Conservation (phyloP, 2,888 invertebrate genomes). For the Meteorus cinctellus region DNA sequence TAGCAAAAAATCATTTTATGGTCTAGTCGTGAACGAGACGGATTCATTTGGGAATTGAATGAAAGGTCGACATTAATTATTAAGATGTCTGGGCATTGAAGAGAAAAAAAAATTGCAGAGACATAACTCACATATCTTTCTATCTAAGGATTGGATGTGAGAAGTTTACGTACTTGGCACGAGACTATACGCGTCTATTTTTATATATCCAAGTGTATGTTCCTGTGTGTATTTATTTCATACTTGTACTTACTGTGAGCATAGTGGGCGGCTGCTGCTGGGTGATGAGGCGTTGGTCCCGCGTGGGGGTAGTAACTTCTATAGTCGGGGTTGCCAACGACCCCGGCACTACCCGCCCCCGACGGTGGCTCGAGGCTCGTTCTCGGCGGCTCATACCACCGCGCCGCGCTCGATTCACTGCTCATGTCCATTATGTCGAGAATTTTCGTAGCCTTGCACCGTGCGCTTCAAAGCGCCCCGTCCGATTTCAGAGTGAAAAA, state of each 20-base stretch:
- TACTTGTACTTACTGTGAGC: conserved; percentile 69
- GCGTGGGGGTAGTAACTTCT: conserved; percentile 71
- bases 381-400: conserved; percentile 72
- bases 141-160: background rate
- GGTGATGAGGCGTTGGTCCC: conserved; percentile 70
- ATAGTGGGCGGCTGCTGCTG: conserved; percentile 70
- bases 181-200: too few relatives aligned
- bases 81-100: conserved; percentile 17
- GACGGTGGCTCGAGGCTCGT: conserved; percentile 67
- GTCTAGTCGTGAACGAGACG: conserved; percentile 36
- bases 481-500: conserved; percentile 25
- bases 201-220: conserved; percentile 1
- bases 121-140: background rate
- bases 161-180: background rate
- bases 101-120: background rate
- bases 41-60: conserved; percentile 33
- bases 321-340: conserved; percentile 69
- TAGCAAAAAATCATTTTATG: conserved; percentile 1
- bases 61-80: conserved; percentile 2
- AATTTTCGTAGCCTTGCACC: conserved; percentile 59
- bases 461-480: conserved; percentile 49
- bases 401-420: conserved; percentile 72
- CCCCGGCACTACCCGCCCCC: conserved; percentile 62
- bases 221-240: background rate
- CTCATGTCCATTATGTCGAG: conserved; percentile 72